These are phyloP conservation scores for Xestia c-nigrum DNA, from an alignment of 2,888 invertebrate genomes.

Conservation along the genomic window DNA sequence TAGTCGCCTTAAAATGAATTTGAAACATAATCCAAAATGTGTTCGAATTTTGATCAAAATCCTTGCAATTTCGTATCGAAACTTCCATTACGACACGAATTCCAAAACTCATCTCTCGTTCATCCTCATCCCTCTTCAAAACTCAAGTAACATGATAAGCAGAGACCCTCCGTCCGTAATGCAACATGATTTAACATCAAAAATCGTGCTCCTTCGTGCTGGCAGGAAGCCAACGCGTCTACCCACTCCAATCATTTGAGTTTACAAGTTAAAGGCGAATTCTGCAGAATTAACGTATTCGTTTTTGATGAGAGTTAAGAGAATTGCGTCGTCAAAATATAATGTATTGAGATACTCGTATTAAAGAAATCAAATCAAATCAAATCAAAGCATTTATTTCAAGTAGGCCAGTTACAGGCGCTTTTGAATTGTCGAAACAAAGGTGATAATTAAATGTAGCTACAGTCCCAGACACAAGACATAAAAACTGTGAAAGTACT, in stretches of 20 bases:
- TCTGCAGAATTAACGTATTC: neutral
- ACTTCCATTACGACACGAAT: neutral
- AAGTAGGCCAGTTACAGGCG: too few relatives aligned
- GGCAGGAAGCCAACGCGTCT: constrained; percentile 50
- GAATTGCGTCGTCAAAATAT: neutral
- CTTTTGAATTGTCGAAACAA: too few relatives aligned
- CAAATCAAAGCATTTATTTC: too few relatives aligned
- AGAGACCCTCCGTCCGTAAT: constrained; percentile 9
- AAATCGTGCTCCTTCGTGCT: constrained; percentile 25
- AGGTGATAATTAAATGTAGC: too few relatives aligned
- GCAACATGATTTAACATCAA: constrained; percentile 47
- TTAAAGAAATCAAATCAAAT: too few relatives aligned
- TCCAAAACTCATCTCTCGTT: neutral
- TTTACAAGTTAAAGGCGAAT: constrained; percentile 20
- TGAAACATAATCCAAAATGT: neutral
- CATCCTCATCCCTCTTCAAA: constrained; percentile 13
- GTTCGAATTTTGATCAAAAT: neutral
- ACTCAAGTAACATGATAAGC: constrained; percentile 34
- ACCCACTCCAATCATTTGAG: constrained; percentile 43
- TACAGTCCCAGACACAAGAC: too few relatives aligned
- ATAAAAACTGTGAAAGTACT: too few relatives aligned
- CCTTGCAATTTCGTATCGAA: neutral
- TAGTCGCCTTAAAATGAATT: neutral
- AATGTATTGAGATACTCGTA: neutral
- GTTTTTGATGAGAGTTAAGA: constrained; percentile 1